These are phyloP conservation scores for Gymnocephalus cernua DNA, from an alignment of 2,113 vertebrate species.

Conservation along the genomic window DNA sequence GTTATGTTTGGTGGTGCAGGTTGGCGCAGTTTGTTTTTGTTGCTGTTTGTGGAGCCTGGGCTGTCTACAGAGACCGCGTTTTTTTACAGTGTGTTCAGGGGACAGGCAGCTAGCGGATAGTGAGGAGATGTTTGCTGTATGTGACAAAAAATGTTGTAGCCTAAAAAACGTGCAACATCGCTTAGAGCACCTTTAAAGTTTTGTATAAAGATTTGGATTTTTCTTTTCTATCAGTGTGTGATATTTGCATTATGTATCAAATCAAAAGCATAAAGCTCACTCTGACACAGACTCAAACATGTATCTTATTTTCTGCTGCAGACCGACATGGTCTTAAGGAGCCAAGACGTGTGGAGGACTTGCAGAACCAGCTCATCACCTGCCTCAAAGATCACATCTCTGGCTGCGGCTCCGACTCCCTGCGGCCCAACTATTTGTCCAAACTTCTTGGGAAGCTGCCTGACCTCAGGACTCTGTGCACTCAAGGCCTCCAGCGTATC, in stretches of 20 bases:
- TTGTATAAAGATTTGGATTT: too few relatives aligned
- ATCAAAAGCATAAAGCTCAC: neutral
- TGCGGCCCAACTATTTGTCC: conserved; percentile 90
- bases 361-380: conserved; percentile 92
- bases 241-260: neutral
- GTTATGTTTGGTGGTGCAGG: too few relatives aligned
- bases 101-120: too few relatives aligned
- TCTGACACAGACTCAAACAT: neutral
- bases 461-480: conserved; percentile 94
- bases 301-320: conserved; percentile 55
- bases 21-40: too few relatives aligned
- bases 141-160: too few relatives aligned
- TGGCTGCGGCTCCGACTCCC: conserved; percentile 75
- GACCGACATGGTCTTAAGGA: conserved; percentile 95
- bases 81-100: too few relatives aligned
- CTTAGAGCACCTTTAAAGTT: too few relatives aligned
- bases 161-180: too few relatives aligned
- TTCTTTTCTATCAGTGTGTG: neutral
- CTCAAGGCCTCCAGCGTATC: conserved; percentile 95
- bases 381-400: conserved; percentile 95
- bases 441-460: conserved; percentile 93
- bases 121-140: too few relatives aligned
- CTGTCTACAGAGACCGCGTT: too few relatives aligned
- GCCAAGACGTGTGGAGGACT: conserved; percentile 90
- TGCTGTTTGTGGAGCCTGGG: too few relatives aligned